A percentile compares a stretch with the other conserved stretches of the same genome.
These are phyloP conservation scores for Platichthys stellatus DNA, from an alignment of 2,113 vertebrate species.

Conservation along the genomic window DNA sequence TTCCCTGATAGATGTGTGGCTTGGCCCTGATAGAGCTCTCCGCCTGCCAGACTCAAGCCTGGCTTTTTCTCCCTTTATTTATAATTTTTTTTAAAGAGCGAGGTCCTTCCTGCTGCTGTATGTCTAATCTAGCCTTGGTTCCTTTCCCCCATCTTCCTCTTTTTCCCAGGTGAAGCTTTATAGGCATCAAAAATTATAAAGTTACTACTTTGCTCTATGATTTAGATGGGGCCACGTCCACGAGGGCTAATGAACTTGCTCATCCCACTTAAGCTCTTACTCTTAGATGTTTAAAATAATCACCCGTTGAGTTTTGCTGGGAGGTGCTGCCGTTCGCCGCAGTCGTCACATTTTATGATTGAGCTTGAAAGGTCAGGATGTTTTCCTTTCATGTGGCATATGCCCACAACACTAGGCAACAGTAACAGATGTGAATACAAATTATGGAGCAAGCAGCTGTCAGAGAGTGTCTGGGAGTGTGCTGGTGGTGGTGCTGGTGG, in stretches of 20 bases:
- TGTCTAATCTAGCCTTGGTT: slow-evolving; percentile 36
- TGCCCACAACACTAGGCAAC: slow-evolving; percentile 12
- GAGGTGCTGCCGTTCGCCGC: slow-evolving; percentile 17
- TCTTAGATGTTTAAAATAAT: slow-evolving; percentile 24
- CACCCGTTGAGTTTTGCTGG: slow-evolving; percentile 6
- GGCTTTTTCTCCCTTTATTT: slow-evolving; percentile 28
- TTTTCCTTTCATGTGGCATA: slow-evolving; percentile 51
- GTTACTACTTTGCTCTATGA: slow-evolving; percentile 23
- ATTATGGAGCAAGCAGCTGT: slow-evolving; percentile 59
- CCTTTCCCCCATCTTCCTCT: slow-evolving; percentile 4
- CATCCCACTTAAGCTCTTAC: not conserved
- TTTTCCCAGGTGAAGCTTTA: slow-evolving; percentile 19
- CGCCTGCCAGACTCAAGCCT: slow-evolving; percentile 41
- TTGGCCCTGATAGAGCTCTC: slow-evolving; percentile 68
- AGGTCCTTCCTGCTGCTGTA: slow-evolving; percentile 21
- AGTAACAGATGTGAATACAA: slow-evolving; percentile 25
- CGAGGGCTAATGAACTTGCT: slow-evolving; percentile 30
- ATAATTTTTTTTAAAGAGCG: slow-evolving; percentile 11
- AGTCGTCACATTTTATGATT: slow-evolving; percentile 34
- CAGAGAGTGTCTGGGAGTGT: slow-evolving; percentile 4
- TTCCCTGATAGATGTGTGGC: slow-evolving; percentile 70
- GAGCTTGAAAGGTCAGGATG: slow-evolving; percentile 52
- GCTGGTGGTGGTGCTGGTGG: not conserved
- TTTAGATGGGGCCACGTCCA: slow-evolving; percentile 12
- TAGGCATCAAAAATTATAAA: not conserved